These are phyloP conservation scores for Pangasianodon hypophthalmus DNA, from an alignment of 2,113 vertebrate genomes.

Conservation along the genomic window DNA sequence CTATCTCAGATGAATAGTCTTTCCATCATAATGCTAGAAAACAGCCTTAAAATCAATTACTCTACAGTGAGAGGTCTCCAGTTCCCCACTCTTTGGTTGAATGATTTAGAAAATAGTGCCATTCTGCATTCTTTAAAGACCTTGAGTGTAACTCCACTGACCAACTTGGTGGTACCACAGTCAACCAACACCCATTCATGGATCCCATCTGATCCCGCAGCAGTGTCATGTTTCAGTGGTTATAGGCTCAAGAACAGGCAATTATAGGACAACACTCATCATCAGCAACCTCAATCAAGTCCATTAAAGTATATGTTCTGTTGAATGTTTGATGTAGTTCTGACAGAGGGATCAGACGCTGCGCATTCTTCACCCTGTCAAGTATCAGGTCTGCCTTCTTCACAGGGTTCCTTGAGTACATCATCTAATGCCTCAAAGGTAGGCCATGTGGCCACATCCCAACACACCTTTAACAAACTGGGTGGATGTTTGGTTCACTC, in stretches of 20 bases:
- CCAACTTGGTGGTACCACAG: not conserved
- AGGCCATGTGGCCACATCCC: not conserved
- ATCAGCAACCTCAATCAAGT: not conserved
- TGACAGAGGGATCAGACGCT: not conserved
- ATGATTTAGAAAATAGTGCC: not conserved
- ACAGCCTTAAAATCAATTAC: not conserved
- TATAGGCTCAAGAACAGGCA: not conserved
- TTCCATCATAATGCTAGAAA: not conserved
- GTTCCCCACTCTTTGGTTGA: not conserved
- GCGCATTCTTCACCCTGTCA: not conserved
- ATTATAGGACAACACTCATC: not conserved
- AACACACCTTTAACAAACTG: not conserved
- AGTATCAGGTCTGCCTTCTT: not conserved
- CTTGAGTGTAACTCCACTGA: not conserved
- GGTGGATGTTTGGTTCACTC: not conserved
- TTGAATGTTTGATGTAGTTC: not conserved
- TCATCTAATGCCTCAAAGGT: not conserved
- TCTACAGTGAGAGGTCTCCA: not conserved
- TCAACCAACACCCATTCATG: not conserved
- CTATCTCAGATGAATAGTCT: not conserved
- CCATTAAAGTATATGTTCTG: not conserved
- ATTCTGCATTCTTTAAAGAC: not conserved
- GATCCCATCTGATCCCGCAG: not conserved
- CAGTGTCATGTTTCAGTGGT: not conserved
- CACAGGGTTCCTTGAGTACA: not conserved